These are phyloP conservation scores for Yasuhikotakia modesta DNA, from an alignment of 2,797 vertebrate species.

Conservation along the genomic window DNA sequence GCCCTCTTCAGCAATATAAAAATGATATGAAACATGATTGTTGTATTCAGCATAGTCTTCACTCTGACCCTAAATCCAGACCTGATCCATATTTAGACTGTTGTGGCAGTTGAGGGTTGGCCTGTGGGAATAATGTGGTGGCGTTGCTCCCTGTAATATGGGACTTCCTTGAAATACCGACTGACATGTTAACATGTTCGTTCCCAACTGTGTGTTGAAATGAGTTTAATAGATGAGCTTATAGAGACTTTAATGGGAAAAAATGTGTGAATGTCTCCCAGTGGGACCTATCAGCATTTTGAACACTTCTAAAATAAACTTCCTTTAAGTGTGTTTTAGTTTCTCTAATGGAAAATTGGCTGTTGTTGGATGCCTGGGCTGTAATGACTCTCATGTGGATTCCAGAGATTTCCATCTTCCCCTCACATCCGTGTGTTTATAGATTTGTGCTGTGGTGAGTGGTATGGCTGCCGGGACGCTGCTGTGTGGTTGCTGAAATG, in stretches of 20 bases:
- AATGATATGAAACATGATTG: not conserved
- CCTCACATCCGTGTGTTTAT: not conserved
- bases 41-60: not conserved
- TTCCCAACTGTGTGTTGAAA: not conserved
- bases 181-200: slow-evolving; percentile 17
- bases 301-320: not conserved
- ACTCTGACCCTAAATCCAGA: not conserved
- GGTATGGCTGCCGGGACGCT: no score
- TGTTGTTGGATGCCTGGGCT: slow-evolving; percentile 1
- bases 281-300: no score
- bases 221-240: not conserved
- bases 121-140: slow-evolving; percentile 21
- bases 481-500: no score
- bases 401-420: not conserved
- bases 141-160: not conserved
- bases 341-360: not conserved
- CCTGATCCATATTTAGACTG: not conserved
- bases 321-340: not conserved
- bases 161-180: slow-evolving; percentile 17
- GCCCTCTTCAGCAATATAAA: not conserved
- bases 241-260: no score
- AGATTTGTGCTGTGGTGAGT: no score
- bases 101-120: not conserved
- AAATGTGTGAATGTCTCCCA: no score
- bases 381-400: slow-evolving; percentile 23